These are phyloP conservation scores for Sminthurinus aureus DNA, from an alignment of 2,888 invertebrate genomes.

Conservation along the genomic window DNA sequence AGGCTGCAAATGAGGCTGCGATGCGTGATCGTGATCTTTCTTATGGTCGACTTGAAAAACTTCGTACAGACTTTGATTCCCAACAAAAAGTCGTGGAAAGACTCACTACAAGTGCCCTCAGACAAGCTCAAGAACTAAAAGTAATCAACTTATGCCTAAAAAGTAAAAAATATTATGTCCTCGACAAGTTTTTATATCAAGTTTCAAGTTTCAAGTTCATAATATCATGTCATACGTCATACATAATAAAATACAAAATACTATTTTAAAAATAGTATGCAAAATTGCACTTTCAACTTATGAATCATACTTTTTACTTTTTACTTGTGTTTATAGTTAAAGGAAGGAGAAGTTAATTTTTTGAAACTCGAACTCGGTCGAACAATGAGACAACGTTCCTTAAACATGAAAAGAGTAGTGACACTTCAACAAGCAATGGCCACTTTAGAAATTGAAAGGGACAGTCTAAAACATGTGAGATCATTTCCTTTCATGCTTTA, in stretches of 20 bases:
- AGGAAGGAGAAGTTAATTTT: conserved; percentile 46
- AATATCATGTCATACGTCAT: too few relatives aligned
- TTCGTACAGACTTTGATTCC: conserved; percentile 50
- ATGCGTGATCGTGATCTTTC: conserved; percentile 50
- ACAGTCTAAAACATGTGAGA: conserved; percentile 44
- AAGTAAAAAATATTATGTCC: too few relatives aligned
- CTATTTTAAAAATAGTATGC: too few relatives aligned
- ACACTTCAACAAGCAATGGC: conserved; percentile 43
- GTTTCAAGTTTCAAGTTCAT: too few relatives aligned
- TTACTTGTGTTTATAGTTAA: conserved; percentile 26
- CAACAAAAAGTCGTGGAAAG: conserved; percentile 51
- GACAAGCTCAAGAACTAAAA: conserved; percentile 49
- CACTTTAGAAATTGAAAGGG: conserved; percentile 50
- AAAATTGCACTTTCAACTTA: background rate
- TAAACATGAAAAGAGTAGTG: conserved; percentile 42
- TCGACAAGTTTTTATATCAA: too few relatives aligned
- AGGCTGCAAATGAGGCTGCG: conserved; percentile 50
- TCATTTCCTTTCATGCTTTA: too few relatives aligned
- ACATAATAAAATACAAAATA: too few relatives aligned
- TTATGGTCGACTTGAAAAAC: conserved; percentile 46
- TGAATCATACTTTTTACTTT: background rate
- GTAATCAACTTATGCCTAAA: conserved; percentile 33
- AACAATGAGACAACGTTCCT: conserved; percentile 26
- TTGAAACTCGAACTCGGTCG: conserved; percentile 44
- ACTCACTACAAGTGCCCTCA: conserved; percentile 45